These are phyloP conservation scores for Drosophila bunnanda DNA, from an alignment of 2,888 invertebrate genomes.

Conservation along the genomic window DNA sequence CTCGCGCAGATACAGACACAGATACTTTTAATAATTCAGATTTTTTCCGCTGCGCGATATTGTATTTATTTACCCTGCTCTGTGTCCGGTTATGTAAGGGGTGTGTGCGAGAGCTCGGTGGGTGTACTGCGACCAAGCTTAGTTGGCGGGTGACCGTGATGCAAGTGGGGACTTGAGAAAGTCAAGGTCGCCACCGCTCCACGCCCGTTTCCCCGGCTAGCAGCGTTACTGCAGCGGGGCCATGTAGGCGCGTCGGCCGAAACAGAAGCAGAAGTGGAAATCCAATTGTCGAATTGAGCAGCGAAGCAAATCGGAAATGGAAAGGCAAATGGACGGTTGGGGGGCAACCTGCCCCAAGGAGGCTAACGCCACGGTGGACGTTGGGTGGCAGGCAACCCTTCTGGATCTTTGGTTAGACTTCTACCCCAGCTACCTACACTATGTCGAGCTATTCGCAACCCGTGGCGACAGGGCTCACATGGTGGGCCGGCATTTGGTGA, in stretches of 20 bases:
- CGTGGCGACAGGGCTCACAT: slow-evolving; percentile 32
- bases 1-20: slow-evolving; percentile 47
- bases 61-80: slow-evolving; percentile 67
- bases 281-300: slow-evolving; percentile 35
- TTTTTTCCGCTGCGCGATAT: slow-evolving; percentile 66
- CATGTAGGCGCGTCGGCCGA: slow-evolving; percentile 57
- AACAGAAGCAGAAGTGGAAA: slow-evolving; percentile 38
- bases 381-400: slow-evolving; percentile 18
- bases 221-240: slow-evolving; percentile 52
- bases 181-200: slow-evolving; percentile 67
- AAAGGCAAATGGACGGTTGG: slow-evolving; percentile 56
- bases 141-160: slow-evolving; percentile 34
- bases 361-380: slow-evolving; percentile 52
- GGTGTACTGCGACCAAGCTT: slow-evolving; percentile 38
- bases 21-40: slow-evolving; percentile 72
- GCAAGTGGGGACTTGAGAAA: slow-evolving; percentile 60
- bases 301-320: slow-evolving; percentile 21
- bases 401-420: slow-evolving; percentile 37
- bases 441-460: slow-evolving; percentile 42
- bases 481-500: slow-evolving; percentile 34
- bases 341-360: slow-evolving; percentile 64
- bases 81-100: slow-evolving; percentile 64
- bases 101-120: slow-evolving; percentile 24
- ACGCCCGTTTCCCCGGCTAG: slow-evolving; percentile 6
- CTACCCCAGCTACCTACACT: slow-evolving; percentile 36